Evolutionary conservation across 2,113 vertebrate species (phyloP), one percentile per base, ranked within the genome.

Genomic region (Microtus pennsylvanicus): DNA sequence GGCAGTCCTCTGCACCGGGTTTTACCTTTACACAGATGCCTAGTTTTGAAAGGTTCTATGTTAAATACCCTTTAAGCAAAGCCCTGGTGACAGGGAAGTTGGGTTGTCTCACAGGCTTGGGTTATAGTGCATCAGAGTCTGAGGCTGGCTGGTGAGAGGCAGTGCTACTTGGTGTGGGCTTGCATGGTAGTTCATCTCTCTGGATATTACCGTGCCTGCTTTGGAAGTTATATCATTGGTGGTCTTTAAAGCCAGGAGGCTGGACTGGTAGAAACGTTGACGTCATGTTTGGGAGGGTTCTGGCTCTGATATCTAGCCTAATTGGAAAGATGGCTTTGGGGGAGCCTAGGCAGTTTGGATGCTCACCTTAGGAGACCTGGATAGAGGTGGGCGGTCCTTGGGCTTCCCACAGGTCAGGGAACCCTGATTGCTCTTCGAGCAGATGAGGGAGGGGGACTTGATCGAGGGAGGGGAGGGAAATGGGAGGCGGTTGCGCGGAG

Each of bases 101-200:
- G 5, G 80, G 24, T 8, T 1, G 9, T n/a, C 61, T 86, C 14
- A 58, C 33, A 22, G 5, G 3, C 14, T 22, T 26, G 35, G 38
- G 45, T 21, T n/a, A 5, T 33, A 21, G 28, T 7, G 38, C 24
- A 28, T 35, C 2, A 0, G 2, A 33, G 1, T 11, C 33, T 47
- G 30, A 65, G 26, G 6, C 1, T 5, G 1, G 38, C 38, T 52
- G 22, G 21, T 17, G 21, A 78, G 19, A 9, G 33, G 22, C 28
- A 30, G 38, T 42, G 11, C 1, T 9, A 38, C 38, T 38, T 24
- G 8, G 0, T 38, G 4, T 50, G 67, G 50, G 30, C 58, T 77
- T 19, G 45, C 52, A 38, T 70, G 19, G 42, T 28, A 67, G 26
- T 28, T 33, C 5, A 14, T 6, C 35, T 76, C 9, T 77, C 58